Percentiles rank a stretch among this genome's conserved stretches.
Conservation (phyloP, 2,797 vertebrate genomes). For the Sebastiscus albofasciatus region DNA sequence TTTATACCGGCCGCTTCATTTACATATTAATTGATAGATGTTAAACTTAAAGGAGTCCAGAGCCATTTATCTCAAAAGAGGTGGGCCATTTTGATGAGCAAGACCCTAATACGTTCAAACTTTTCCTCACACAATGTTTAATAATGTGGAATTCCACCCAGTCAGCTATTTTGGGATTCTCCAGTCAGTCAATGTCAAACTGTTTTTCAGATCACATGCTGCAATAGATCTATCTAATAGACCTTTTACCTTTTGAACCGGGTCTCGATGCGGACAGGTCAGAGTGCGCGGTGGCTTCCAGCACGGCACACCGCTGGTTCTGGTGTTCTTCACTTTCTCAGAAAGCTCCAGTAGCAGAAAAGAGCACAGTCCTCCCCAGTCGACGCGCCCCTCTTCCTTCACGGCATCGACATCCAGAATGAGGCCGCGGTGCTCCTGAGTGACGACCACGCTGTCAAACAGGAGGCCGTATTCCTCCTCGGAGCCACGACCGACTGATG, state of each 20-base stretch:
- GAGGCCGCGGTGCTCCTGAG: constrained; percentile 56
- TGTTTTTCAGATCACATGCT: constrained; percentile 35
- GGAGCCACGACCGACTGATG: constrained; percentile 74
- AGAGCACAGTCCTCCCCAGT: constrained; percentile 85
- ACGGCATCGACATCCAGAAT: constrained; percentile 80
- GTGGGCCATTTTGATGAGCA: constrained; percentile 73
- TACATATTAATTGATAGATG: constrained; percentile 83
- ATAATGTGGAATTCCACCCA: constrained; percentile 57
- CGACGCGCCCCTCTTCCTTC: constrained; percentile 78
- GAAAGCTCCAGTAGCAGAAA: constrained; percentile 85
- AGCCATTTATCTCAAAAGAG: constrained; percentile 74
- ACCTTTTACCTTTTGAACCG: constrained; percentile 81
- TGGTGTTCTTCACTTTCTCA: constrained; percentile 82
- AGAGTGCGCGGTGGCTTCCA: constrained; percentile 83
- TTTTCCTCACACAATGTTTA: constrained; percentile 63
- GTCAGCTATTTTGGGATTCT: constrained; percentile 64
- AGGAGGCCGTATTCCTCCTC: constrained; percentile 85
- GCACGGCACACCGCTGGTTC: constrained; percentile 66
- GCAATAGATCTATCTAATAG: background rate
- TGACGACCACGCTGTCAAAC: constrained; percentile 84
- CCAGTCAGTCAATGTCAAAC: constrained; percentile 42
- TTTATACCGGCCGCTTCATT: constrained; percentile 69
- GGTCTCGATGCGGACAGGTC: constrained; percentile 83
- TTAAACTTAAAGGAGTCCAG: constrained; percentile 62
- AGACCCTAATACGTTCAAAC: constrained; percentile 58